A percentile compares a stretch with the other conserved stretches of the same genome.
phyloP scores from a whole-genome alignment of 1,140 invertebrate genomes.

The Artemia franciscana region DNA sequence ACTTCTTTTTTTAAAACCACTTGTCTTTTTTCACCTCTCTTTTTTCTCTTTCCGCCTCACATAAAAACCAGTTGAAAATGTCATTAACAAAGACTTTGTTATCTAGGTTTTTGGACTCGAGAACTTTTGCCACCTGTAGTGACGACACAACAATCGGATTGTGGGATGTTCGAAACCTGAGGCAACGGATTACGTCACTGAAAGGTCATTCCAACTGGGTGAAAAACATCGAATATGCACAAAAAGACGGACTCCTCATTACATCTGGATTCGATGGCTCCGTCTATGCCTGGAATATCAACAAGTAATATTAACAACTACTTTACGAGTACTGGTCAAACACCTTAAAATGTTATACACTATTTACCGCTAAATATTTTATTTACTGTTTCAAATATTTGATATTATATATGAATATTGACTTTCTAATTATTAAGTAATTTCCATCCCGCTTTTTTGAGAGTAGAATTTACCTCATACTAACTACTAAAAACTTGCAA shows the following conservation, averaged over 20 bases:
- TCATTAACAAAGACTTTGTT: constrained; percentile 10
- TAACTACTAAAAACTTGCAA: too few relatives aligned
- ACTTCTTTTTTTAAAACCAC: background rate
- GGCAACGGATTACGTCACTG: constrained; percentile 43
- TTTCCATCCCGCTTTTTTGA: too few relatives aligned
- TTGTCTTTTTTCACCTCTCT: constrained; percentile 9
- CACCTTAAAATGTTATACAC: too few relatives aligned
- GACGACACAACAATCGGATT: constrained; percentile 75
- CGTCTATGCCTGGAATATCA: constrained; percentile 85
- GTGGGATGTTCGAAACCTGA: constrained; percentile 71
- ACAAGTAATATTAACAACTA: constrained; percentile 42
- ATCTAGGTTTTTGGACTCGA: constrained; percentile 56
- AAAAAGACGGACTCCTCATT: constrained; percentile 55
- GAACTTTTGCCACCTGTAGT: constrained; percentile 74
- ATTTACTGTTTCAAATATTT: too few relatives aligned
- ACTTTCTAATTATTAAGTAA: too few relatives aligned
- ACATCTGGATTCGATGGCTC: constrained; percentile 80
- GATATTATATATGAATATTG: too few relatives aligned
- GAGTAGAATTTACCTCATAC: too few relatives aligned
- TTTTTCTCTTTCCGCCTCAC: too few relatives aligned
- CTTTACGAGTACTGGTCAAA: too few relatives aligned
- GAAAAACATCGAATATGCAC: constrained; percentile 82
- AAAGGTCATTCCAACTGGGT: constrained; percentile 84
- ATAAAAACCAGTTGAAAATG: too few relatives aligned
- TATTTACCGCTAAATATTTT: too few relatives aligned